Conservation (phyloP, 1,140 invertebrate species). For the Leguminivora glycinivorella region DNA sequence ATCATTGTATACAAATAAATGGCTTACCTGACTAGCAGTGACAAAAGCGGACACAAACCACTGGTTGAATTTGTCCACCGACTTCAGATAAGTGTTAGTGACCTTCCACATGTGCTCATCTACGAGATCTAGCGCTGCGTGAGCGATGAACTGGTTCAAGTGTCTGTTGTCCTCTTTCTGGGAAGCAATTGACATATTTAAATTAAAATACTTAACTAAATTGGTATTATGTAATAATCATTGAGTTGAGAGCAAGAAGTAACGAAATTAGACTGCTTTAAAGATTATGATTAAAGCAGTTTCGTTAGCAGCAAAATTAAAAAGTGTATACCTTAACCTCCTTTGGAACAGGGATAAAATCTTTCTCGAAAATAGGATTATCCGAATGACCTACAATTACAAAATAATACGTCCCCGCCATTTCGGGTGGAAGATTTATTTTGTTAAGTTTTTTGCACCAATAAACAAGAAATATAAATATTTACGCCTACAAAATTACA, state of each 20-base stretch:
- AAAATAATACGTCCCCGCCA: slow-evolving; percentile 96
- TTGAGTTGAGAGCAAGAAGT: no score
- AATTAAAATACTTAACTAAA: not conserved
- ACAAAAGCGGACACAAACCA: slow-evolving; percentile 99
- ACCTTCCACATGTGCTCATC: slow-evolving; percentile 99
- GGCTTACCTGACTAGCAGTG: slow-evolving; percentile 87
- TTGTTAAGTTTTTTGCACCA: not conserved
- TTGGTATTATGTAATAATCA: not conserved
- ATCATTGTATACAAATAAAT: not conserved
- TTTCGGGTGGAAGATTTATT: slow-evolving; percentile 44
- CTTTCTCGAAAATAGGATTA: slow-evolving; percentile 99
- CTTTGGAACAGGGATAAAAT: slow-evolving; percentile 92
- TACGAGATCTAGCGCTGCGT: slow-evolving; percentile 97
- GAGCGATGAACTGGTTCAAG: slow-evolving; percentile 99
- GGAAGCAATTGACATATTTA: slow-evolving; percentile 47
- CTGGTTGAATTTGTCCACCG: slow-evolving; percentile 99
- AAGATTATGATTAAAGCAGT: no score
- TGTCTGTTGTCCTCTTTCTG: slow-evolving; percentile 98
- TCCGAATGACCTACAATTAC: slow-evolving; percentile 98
- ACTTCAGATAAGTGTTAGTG: slow-evolving; percentile 97
- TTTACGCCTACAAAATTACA: slow-evolving; percentile 6
- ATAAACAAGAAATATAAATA: not conserved
- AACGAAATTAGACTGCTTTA: not conserved
- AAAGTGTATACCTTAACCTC: slow-evolving; percentile 90
- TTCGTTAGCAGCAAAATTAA: not conserved